Evolutionary conservation across 2,113 vertebrate genomes (phyloP).

Genomic region (Poeciliopsis prolifica): DNA sequence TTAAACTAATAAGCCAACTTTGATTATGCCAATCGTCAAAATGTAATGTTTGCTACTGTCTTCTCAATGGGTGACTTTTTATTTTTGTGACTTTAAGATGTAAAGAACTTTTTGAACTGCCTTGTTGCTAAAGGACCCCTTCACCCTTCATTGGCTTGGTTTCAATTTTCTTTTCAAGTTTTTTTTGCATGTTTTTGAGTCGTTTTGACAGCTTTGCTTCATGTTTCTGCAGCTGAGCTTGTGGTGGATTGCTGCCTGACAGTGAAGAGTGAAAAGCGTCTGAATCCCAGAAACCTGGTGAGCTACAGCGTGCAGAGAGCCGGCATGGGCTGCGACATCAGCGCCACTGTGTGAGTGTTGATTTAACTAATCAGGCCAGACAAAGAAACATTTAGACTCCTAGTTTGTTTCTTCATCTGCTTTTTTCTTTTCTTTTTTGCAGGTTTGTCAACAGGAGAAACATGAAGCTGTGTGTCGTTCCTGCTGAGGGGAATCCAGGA

Average conservation of each 20-base stretch:
- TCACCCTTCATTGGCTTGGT: no score
- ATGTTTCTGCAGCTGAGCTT: slow-evolving; percentile 38
- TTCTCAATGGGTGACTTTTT: no score
- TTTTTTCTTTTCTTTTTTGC: background rate
- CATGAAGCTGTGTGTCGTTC: slow-evolving; percentile 40
- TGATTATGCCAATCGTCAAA: no score
- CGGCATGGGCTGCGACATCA: slow-evolving; percentile 50
- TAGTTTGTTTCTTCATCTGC: background rate
- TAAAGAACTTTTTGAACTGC: no score
- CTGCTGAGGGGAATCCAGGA: slow-evolving; percentile 14
- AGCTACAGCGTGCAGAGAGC: slow-evolving; percentile 46
- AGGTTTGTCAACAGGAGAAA: slow-evolving; percentile 30
- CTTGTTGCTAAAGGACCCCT: no score
- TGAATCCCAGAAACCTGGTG: background rate
- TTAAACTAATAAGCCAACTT: no score
- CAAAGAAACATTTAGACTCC: rapidly evolving
- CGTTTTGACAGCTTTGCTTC: background rate
- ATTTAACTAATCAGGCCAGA: rapidly evolving
- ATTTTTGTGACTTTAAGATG: no score
- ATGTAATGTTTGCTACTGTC: no score
- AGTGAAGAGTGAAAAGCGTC: background rate
- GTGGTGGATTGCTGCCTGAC: slow-evolving; percentile 53
- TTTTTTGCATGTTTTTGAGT: no score
- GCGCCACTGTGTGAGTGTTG: slow-evolving; percentile 56
- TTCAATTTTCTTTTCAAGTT: no score